Evolutionary conservation across 2,113 vertebrate genomes (phyloP).

Genomic region (Corydoras sp.): DNA sequence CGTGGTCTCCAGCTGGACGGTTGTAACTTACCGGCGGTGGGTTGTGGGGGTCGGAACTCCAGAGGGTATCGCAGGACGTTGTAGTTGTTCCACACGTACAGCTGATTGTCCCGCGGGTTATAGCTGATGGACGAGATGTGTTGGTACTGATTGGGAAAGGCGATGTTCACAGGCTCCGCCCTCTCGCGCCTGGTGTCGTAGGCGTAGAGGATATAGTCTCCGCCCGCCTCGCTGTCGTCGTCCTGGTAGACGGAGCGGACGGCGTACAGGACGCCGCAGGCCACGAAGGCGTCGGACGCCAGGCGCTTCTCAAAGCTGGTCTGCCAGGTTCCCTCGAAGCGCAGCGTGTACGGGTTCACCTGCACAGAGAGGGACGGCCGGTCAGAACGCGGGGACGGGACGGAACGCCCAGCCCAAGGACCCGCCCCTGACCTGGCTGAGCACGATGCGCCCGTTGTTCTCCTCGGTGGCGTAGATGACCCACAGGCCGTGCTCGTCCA

Average conservation of each 20-base stretch:
- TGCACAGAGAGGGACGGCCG: slow-evolving; percentile 19
- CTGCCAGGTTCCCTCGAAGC: slow-evolving; percentile 91
- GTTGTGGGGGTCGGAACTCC: slow-evolving; percentile 80
- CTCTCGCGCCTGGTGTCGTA: slow-evolving; percentile 85
- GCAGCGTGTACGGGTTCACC: slow-evolving; percentile 91
- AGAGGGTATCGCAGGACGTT: slow-evolving; percentile 84
- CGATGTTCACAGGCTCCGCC: slow-evolving; percentile 72
- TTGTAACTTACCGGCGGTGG: slow-evolving; percentile 68
- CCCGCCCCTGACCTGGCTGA: slow-evolving; percentile 72
- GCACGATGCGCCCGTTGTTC: slow-evolving; percentile 83
- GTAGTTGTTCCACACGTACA: slow-evolving; percentile 96
- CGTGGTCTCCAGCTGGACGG: too few relatives aligned
- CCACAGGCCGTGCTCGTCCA: slow-evolving; percentile 92
- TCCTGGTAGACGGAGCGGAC: slow-evolving; percentile 87
- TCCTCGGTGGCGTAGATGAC: slow-evolving; percentile 90
- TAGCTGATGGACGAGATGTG: slow-evolving; percentile 90
- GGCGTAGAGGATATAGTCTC: slow-evolving; percentile 83
- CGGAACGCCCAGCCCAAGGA: too few relatives aligned
- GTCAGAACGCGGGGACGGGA: neutral
- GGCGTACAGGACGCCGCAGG: slow-evolving; percentile 86
- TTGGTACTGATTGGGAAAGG: slow-evolving; percentile 93
- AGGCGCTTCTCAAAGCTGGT: slow-evolving; percentile 88
- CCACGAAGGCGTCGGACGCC: slow-evolving; percentile 92
- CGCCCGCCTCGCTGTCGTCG: slow-evolving; percentile 83
- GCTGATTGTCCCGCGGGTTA: slow-evolving; percentile 91